phyloP scores from a whole-genome alignment of 2,113 vertebrate species.

The Phalacrocorax brasilianus region DNA sequence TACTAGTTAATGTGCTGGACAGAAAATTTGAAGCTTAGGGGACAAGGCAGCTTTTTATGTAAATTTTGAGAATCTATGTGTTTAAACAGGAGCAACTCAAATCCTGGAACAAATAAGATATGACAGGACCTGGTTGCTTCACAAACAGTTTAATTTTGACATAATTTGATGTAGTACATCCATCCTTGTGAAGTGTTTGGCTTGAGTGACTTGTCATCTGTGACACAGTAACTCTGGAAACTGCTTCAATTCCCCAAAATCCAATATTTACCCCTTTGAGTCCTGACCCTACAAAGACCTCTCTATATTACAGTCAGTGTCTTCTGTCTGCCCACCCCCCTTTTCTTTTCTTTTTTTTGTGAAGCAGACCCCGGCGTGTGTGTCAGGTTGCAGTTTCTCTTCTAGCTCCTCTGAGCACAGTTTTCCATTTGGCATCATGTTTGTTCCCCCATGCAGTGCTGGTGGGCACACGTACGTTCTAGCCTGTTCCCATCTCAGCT shows the following conservation, averaged over 20 bases:
- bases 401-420: neutral
- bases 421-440: neutral
- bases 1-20: neutral
- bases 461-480: accelerated
- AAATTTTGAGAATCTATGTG: neutral
- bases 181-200: neutral
- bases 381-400: neutral
- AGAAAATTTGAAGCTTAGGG: neutral
- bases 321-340: neutral
- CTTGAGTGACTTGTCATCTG: neutral
- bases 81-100: neutral
- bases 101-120: neutral
- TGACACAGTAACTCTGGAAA: neutral
- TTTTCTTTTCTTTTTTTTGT: neutral
- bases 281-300: neutral
- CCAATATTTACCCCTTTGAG: neutral
- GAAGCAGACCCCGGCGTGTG: neutral
- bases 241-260: neutral
- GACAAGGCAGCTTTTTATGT: neutral
- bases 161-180: neutral
- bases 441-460: neutral
- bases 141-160: neutral
- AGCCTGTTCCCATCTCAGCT: neutral
- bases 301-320: neutral
- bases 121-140: neutral